Base-by-base conservation (phyloP, 1,140 invertebrate species). In the Aricia agestis region DNA sequence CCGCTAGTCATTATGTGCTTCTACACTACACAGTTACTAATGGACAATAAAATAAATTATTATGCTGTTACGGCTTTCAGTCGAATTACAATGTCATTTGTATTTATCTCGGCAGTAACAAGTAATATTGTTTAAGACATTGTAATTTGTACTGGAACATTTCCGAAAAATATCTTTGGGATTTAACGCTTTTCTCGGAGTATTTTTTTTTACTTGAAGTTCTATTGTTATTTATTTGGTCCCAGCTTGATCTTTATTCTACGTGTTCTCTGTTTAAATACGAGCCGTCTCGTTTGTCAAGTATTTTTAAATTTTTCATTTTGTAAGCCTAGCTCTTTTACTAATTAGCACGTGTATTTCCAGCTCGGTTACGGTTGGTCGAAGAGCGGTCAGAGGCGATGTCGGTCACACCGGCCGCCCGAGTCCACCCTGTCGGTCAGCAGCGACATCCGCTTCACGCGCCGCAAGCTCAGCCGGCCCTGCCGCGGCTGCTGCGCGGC, bases 401-500 rank as follows among this genome's bases (percentile, higher is more conserved):
- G 82, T 72, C 79, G 81, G 31, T 67, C 79, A 65, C 82, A 85
- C 74, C 77, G 87, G 36, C 82, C 85, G 61, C 86, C 84, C 70
- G 91, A 95, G 81, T 97, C 96, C 4, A 96, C 96, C 61, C 85
- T 97, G 71, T 97, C 96, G 0, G 96, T 95, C 68, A 95, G 96
- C 91, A 97, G 95, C 74, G 96, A 97, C 88, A 97, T 97, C 79
- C 93, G 96, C 66, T 97, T 97, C 90, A 97, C 96, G 3, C 93
- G 96, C 57, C 94, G 95, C 77, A 97, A 97, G 87, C 87, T 97
- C 18, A 95, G 95, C 72, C 93, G 95, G 18, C 95, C 95, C 74
- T 96, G 96, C 84, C 93, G 95, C 77, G 96, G 96, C 70, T 96
- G 96, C 72, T 97, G 97, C 84, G 97, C 96, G 79, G 95, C 97